phyloP scores from a whole-genome alignment of 2,888 invertebrate genomes.

The Drosophila infuscata region DNA sequence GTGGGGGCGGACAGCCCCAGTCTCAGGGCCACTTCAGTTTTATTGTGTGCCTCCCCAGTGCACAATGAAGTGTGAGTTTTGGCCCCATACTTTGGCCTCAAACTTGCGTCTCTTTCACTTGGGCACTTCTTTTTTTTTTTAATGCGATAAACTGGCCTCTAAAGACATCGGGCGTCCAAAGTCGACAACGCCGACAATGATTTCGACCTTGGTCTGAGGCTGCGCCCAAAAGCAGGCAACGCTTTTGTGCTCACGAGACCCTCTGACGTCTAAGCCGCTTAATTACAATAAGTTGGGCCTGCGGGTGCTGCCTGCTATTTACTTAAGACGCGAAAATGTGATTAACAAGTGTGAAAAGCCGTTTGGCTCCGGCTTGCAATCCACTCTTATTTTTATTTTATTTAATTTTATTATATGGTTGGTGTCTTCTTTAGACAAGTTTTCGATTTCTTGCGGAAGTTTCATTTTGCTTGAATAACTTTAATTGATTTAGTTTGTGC shows the following conservation, averaged over 20 bases:
- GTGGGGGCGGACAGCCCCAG: conserved; percentile 14
- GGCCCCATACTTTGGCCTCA: not conserved
- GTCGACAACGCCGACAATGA: conserved; percentile 40
- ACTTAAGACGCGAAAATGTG: conserved; percentile 81
- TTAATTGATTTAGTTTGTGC: conserved; percentile 75
- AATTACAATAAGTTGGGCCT: conserved; percentile 78
- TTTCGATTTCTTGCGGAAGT: conserved; percentile 21
- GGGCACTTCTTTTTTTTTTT: conserved; percentile 53
- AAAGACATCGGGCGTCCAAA: conserved; percentile 52
- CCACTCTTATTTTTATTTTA: conserved; percentile 44
- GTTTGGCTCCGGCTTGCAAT: conserved; percentile 47
- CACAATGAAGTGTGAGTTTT: conserved; percentile 73
- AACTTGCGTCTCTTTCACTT: conserved; percentile 12
- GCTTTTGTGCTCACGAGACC: conserved; percentile 64
- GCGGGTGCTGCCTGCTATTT: conserved; percentile 63
- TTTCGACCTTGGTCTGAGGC: conserved; percentile 67
- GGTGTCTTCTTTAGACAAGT: conserved; percentile 41
- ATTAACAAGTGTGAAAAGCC: conserved; percentile 82
- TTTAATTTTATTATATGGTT: conserved; percentile 57
- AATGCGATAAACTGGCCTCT: conserved; percentile 81
- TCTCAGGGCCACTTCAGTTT: conserved; percentile 72
- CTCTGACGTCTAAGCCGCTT: conserved; percentile 76
- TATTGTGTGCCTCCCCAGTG: conserved; percentile 59
- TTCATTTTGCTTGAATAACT: conserved; percentile 74
- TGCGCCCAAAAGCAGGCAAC: conserved; percentile 70